A percentile compares a stretch with the other conserved stretches of the same genome.
These are phyloP conservation scores for Tanytarsus gracilentus DNA, from an alignment of 2,888 invertebrate species.

Conservation along the genomic window DNA sequence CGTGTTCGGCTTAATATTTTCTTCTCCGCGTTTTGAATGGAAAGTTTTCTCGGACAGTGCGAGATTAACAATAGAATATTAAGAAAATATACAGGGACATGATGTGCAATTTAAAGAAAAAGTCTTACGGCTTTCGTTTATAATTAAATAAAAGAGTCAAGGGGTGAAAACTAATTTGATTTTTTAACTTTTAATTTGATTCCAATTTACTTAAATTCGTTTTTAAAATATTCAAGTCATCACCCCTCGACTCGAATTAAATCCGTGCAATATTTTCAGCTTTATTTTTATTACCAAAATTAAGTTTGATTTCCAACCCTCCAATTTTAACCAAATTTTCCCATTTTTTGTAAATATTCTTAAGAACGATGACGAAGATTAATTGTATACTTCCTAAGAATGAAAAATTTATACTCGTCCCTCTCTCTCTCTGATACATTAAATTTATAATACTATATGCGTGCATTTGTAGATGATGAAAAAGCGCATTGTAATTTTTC, in stretches of 20 bases:
- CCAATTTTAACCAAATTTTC: not conserved
- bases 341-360: constrained; percentile 14
- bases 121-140: not conserved
- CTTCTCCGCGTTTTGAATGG: not conserved
- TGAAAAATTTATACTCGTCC: not conserved
- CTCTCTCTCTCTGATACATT: not conserved
- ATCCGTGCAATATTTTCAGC: not conserved
- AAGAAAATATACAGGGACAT: constrained; percentile 14
- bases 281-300: too few species aligned
- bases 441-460: not conserved
- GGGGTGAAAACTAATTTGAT: too few species aligned
- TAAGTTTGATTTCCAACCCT: not conserved
- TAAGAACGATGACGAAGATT: constrained; percentile 23
- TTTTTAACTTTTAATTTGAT: too few species aligned
- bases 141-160: too few species aligned
- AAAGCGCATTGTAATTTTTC: too few species aligned
- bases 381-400: constrained; percentile 15
- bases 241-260: too few species aligned
- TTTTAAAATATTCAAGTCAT: too few species aligned
- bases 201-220: too few species aligned
- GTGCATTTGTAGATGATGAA: too few species aligned
- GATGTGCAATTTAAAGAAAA: constrained; percentile 23
- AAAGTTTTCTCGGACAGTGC: not conserved
- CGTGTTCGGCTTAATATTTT: too few species aligned
- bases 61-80: not conserved